Conservation (phyloP, 1,140 invertebrate species). For the Pygmarrhopalites habei region DNA sequence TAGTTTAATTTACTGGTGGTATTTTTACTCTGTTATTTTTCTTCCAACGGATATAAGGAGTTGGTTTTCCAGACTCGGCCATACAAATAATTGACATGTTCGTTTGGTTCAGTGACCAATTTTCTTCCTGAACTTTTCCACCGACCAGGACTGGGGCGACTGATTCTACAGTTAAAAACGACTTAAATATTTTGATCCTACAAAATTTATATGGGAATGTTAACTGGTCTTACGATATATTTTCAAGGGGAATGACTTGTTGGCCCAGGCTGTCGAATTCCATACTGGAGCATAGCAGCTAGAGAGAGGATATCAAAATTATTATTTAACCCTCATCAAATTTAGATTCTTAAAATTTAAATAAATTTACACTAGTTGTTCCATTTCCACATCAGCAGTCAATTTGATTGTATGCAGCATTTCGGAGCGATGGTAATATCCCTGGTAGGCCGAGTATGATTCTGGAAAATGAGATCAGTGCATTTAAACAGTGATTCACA, state of each 20-base stretch:
- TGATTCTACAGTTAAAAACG: slow-evolving; percentile 4
- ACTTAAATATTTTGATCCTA: neutral
- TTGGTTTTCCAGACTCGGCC: neutral
- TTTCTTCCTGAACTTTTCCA: neutral
- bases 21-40: neutral
- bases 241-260: slow-evolving; percentile 14
- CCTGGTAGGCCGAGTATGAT: neutral
- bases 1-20: too few species aligned
- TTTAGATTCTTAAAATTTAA: too few species aligned
- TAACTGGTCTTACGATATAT: neutral
- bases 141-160: neutral
- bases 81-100: neutral
- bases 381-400: slow-evolving; percentile 2
- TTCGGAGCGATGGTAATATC: slow-evolving; percentile 17
- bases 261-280: slow-evolving; percentile 30
- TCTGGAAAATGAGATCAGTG: neutral
- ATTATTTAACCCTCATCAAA: too few species aligned
- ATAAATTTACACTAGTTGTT: neutral
- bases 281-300: slow-evolving; percentile 35
- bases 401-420: slow-evolving; percentile 3
- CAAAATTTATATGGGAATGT: too few species aligned
- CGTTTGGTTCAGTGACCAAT: neutral
- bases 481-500: neutral
- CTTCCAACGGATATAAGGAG: neutral
- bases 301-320: too few species aligned